A percentile compares a stretch with the other conserved stretches of the same genome.
Evolutionary conservation across 2,797 vertebrate species (phyloP).

Genomic region (Pseudochaenichthys georgianus): DNA sequence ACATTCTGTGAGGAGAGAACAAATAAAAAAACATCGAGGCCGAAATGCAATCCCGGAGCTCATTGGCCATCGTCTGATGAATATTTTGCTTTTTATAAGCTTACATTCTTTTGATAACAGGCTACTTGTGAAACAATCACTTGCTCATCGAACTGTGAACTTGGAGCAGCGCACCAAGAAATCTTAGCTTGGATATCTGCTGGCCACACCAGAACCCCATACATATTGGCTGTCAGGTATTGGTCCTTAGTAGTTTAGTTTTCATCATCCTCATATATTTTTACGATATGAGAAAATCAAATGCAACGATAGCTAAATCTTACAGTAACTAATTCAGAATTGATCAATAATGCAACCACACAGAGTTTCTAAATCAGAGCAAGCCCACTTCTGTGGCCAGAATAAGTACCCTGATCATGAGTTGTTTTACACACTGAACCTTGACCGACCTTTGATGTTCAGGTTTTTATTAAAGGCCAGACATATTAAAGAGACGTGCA

Average conservation of each 20-base stretch:
- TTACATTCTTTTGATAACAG: too few species aligned
- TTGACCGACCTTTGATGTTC: conserved; percentile 50
- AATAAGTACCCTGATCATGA: conserved; percentile 32
- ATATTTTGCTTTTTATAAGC: too few species aligned
- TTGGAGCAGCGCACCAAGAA: too few species aligned
- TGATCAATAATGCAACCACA: background rate
- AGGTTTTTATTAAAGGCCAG: conserved; percentile 69
- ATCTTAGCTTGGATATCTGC: too few species aligned
- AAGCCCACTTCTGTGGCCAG: conserved; percentile 1
- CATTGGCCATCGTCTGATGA: too few species aligned
- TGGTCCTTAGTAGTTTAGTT: background rate
- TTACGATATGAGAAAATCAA: background rate
- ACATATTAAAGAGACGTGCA: conserved; percentile 59
- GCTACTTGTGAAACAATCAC: too few species aligned
- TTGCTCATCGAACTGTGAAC: too few species aligned
- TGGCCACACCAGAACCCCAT: too few species aligned
- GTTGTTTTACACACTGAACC: conserved; percentile 54
- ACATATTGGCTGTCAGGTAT: too few species aligned
- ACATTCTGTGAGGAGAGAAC: too few species aligned
- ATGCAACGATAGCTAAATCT: background rate
- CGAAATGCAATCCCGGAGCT: too few species aligned
- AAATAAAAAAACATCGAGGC: too few species aligned
- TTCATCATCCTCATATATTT: conserved; percentile 10
- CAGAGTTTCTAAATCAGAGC: conserved; percentile 1
- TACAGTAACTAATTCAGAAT: conserved; percentile 1